These are phyloP conservation scores for Meghimatium bilineatum DNA, from an alignment of 2,888 invertebrate species.

Conservation along the genomic window DNA sequence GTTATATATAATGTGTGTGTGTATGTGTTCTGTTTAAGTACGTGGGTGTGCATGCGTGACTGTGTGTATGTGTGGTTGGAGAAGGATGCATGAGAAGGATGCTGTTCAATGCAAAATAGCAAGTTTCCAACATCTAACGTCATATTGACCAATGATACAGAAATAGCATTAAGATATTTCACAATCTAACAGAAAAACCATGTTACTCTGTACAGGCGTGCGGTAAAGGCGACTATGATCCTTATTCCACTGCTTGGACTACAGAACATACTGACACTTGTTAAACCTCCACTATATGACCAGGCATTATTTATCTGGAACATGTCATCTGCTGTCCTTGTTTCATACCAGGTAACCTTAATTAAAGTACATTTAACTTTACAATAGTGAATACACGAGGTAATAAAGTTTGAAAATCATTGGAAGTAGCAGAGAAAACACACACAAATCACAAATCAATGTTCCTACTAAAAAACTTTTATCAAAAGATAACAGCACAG, in stretches of 20 bases:
- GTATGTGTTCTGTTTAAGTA: neutral
- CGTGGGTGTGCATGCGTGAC: neutral
- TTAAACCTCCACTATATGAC: conserved; percentile 83
- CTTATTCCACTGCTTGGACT: conserved; percentile 93
- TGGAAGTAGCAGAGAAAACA: too few relatives aligned
- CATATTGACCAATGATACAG: too few relatives aligned
- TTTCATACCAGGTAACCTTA: conserved; percentile 86
- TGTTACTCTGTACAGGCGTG: conserved; percentile 79
- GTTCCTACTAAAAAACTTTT: too few relatives aligned
- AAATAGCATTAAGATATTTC: too few relatives aligned
- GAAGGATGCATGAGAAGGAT: neutral
- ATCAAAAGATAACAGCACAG: too few relatives aligned
- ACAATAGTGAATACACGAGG: too few relatives aligned
- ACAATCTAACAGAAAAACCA: too few relatives aligned
- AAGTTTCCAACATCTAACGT: too few relatives aligned
- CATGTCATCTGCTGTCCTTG: conserved; percentile 89
- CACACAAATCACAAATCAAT: too few relatives aligned
- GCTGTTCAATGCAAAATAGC: too few relatives aligned
- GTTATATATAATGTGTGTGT: neutral
- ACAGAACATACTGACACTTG: conserved; percentile 92
- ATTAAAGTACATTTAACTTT: too few relatives aligned
- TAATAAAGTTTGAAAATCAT: too few relatives aligned
- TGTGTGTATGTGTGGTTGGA: neutral
- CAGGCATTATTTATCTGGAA: conserved; percentile 82
- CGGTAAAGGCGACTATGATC: conserved; percentile 88